Percentiles rank a stretch among this genome's conserved stretches.
Conservation (phyloP, 1,140 invertebrate genomes). For the Drosophila athabasca region DNA sequence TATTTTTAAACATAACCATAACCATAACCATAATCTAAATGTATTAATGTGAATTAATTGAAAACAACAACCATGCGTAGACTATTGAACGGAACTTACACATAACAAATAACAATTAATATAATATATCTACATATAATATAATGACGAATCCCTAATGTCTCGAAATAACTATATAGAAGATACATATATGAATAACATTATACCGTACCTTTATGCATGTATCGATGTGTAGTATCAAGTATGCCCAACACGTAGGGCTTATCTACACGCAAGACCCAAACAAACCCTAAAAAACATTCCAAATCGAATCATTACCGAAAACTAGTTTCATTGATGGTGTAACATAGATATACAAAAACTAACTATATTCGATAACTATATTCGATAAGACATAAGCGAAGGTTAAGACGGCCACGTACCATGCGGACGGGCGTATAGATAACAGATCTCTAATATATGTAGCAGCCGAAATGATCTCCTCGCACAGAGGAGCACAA, state of each 20-base stretch:
- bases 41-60: slow-evolving; percentile 11
- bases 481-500: no score
- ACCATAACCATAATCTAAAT: slow-evolving; percentile 50
- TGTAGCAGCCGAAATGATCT: neutral
- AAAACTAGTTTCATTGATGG: slow-evolving; percentile 71
- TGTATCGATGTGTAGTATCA: slow-evolving; percentile 2
- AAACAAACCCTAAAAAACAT: neutral
- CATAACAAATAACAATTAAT: slow-evolving; percentile 36
- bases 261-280: slow-evolving; percentile 23
- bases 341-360: slow-evolving; percentile 79
- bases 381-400: slow-evolving; percentile 20
- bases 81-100: slow-evolving; percentile 73
- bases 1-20: slow-evolving; percentile 48
- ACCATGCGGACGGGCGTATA: slow-evolving; percentile 1
- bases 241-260: slow-evolving; percentile 15
- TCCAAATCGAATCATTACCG: slow-evolving; percentile 48
- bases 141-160: slow-evolving; percentile 1
- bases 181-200: slow-evolving; percentile 18
- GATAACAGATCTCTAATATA: neutral
- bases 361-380: slow-evolving; percentile 15
- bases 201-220: slow-evolving; percentile 33
- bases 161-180: slow-evolving; percentile 37
- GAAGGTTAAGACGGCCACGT: neutral
- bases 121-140: slow-evolving; percentile 13
- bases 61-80: slow-evolving; percentile 78